Base-by-base conservation (phyloP, 1,140 invertebrate species). In the Phortica variegata region DNA sequence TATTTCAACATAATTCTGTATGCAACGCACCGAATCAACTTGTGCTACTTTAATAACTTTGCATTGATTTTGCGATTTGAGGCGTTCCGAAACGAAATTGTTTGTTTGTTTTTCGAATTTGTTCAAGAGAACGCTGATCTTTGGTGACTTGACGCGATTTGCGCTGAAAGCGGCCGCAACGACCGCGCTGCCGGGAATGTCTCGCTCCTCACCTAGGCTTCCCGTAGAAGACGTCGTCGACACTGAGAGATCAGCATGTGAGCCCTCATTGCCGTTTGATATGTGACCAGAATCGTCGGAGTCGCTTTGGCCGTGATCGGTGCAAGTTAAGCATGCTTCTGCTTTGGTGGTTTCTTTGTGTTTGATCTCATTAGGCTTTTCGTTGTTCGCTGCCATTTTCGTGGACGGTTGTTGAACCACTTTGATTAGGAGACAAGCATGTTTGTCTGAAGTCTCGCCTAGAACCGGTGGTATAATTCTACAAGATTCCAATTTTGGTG, bases 261-360 rank as follows among this genome's bases (percentile, higher is more conserved):
- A n/a, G n/a, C n/a, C n/a, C n/a, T n/a, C n/a, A n/a, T n/a, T n/a
- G n/a, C 86, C 85, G 57, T 87, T 88, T 33, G 86, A 88, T 44
- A 87, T 87, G 74, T 89, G 86, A 36, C 87, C 87, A 18, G 86
- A 88, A 72, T 89, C 87, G 60, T 89, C 87, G 29, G 86, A 88
- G 54, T 83, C 85, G 55, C 48, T 54, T 18, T 47, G 23, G 36
- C 16, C 15, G 2, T 38, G 2, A 8, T 49, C 33, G 1, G 39
- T 48, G 32, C 49, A 47, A 23, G 53, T 60, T 0, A 21, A 19
- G 49, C 41, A 23, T 66, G 54, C 3, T 38, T 29, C 0, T 44
- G 40, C 23, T 32, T 43, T 16, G 48, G 47, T 5, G 32, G 29
- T 9, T 49, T 9, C 15, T 10, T 37, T 12, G 20, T 17, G 12